Evolutionary conservation across 2,888 invertebrate genomes (phyloP).

Genomic region (Diloba caeruleocephala): DNA sequence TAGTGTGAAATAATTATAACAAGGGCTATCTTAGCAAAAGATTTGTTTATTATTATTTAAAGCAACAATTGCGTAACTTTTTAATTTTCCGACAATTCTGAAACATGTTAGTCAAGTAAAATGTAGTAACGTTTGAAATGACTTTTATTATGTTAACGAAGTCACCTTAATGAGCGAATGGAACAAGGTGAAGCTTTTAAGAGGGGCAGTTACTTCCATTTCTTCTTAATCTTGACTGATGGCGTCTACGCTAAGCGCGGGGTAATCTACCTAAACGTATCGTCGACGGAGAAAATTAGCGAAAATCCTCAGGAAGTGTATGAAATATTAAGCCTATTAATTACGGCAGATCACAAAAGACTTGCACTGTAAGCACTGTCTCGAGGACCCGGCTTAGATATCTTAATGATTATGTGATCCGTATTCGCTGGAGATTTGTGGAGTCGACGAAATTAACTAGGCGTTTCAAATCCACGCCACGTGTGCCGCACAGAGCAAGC

Average conservation of each 20-base stretch:
- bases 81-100: slow-evolving; percentile 35
- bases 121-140: slow-evolving; percentile 55
- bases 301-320: slow-evolving; percentile 75
- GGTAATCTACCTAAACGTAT: slow-evolving; percentile 65
- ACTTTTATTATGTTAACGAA: slow-evolving; percentile 66
- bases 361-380: slow-evolving; percentile 68
- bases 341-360: slow-evolving; percentile 79
- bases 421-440: slow-evolving; percentile 69
- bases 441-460: slow-evolving; percentile 59
- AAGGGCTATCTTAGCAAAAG: neutral
- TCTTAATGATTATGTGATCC: slow-evolving; percentile 80
- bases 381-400: slow-evolving; percentile 64
- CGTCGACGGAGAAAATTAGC: slow-evolving; percentile 69
- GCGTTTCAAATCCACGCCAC: slow-evolving; percentile 20
- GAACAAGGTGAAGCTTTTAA: slow-evolving; percentile 69
- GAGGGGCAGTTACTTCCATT: slow-evolving; percentile 62
- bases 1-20: neutral
- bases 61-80: slow-evolving; percentile 2
- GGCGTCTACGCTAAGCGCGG: slow-evolving; percentile 59
- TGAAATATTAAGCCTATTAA: slow-evolving; percentile 84
- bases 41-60: neutral
- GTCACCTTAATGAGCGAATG: slow-evolving; percentile 63
- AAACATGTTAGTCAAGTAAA: slow-evolving; percentile 48
- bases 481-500: slow-evolving; percentile 20
- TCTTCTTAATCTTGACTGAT: slow-evolving; percentile 72